Evolutionary conservation across 2,888 invertebrate genomes (phyloP), one percentile per base, ranked within the genome.

Genomic region (Ganaspis brasiliensis): DNA sequence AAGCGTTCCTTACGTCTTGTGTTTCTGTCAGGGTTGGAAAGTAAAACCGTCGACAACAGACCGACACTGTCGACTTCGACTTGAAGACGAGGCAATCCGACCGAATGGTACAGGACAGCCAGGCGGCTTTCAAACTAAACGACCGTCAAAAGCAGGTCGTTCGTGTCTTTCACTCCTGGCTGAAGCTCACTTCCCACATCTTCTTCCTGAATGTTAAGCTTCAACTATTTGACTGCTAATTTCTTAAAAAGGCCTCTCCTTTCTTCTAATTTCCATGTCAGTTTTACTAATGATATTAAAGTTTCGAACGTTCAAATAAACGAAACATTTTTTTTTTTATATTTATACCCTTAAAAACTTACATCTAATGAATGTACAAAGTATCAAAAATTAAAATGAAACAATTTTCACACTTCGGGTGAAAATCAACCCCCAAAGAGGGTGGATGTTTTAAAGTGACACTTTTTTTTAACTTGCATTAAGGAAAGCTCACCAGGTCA

Each of bases 131-230:
- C 63, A 74, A 79, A 82, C 82, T 82, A 80, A 81, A 83, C 82
- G 82, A 84, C 81, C 84, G 85, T 85, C 87, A 84, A 81, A 77
- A 75, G 80, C 87, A 87, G 86, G 61, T 80, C 77, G 81, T 52
- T 75, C 74, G 75, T 75, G 67, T 73, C 72, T 72, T 75, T 78
- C 72, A 72, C 74, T 76, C 71, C 76, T 73, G 74, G 76, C 74
- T 75, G 56, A 79, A 70, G 73, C 73, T 71, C 63, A 74, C 74
- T 72, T 37, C 12, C 61, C 35, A 35, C 61, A 35, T 37, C 24
- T 40, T 19, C 10, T 73, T 37, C 14, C 14, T 21, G 24, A 35
- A 31, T 37, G 4, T 21, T 61, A 49, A 26, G 55, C 21, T 55
- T 40, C 26, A 59, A 31, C 59, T 59, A 19, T 37, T 70, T 4